phyloP scores from a whole-genome alignment of 64 coral and sea anemone genomes.

The Montipora capricornis region DNA sequence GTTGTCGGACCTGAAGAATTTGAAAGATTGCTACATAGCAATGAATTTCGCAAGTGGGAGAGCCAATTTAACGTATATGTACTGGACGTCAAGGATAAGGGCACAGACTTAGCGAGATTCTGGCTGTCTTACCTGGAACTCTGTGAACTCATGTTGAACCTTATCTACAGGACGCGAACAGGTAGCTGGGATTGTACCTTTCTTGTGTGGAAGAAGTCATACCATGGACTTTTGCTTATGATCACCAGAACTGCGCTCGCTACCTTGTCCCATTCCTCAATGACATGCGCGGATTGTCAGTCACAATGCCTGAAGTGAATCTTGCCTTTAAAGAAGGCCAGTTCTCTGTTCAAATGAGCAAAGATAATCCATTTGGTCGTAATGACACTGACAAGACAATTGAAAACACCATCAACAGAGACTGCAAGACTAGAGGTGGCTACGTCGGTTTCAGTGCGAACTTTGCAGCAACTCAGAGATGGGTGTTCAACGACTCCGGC shows the following conservation, averaged over 20 bases:
- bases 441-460: slow-evolving; percentile 32
- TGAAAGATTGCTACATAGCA: too few species aligned
- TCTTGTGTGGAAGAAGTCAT: slow-evolving; percentile 43
- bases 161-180: background rate
- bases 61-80: too few species aligned
- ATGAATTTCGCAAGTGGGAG: too few species aligned
- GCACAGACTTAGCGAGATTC: slow-evolving; percentile 37
- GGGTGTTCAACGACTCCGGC: background rate
- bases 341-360: too few species aligned
- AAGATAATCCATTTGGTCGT: background rate
- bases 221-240: slow-evolving; percentile 58
- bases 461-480: slow-evolving; percentile 59
- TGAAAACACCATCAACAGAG: slow-evolving; percentile 59
- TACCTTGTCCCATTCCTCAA: too few species aligned
- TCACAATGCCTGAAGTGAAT: too few species aligned
- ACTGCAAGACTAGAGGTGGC: slow-evolving; percentile 54
- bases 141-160: slow-evolving; percentile 38
- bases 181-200: too few species aligned
- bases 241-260: slow-evolving; percentile 46
- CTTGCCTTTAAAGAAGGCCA: too few species aligned
- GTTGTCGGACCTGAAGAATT: too few species aligned
- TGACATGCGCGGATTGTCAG: too few species aligned
- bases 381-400: slow-evolving; percentile 27
- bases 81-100: slow-evolving; percentile 9
- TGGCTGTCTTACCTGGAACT: slow-evolving; percentile 60